phyloP scores from a whole-genome alignment of 2,888 invertebrate species.

The Nemapogon koenigi region DNA sequence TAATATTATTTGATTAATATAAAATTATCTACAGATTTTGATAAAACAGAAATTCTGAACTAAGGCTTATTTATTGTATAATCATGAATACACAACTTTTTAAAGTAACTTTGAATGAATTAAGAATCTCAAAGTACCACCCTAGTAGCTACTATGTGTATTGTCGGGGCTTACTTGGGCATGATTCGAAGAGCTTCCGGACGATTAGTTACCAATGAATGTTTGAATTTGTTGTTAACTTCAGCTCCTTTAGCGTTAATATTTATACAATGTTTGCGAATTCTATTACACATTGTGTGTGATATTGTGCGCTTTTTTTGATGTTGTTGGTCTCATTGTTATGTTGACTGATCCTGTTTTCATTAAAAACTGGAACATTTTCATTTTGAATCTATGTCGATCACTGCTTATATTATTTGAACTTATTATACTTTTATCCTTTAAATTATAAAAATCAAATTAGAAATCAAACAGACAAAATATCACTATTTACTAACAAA shows the following conservation, averaged over 20 bases:
- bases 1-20: too few relatives aligned
- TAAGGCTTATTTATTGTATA: too few relatives aligned
- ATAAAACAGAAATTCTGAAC: too few relatives aligned
- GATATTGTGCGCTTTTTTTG: constrained; percentile 30
- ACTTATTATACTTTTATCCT: too few relatives aligned
- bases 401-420: too few relatives aligned
- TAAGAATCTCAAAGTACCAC: constrained; percentile 31
- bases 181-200: constrained; percentile 52
- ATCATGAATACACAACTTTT: too few relatives aligned
- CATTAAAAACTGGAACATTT: constrained; percentile 7
- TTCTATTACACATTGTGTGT: constrained; percentile 60
- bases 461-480: too few relatives aligned
- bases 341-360: constrained; percentile 44
- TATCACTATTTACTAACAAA: too few relatives aligned
- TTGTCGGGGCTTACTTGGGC: constrained; percentile 46
- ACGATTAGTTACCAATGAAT: constrained; percentile 56
- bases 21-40: too few relatives aligned
- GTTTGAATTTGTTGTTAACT: constrained; percentile 62
- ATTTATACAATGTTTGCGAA: constrained; percentile 60
- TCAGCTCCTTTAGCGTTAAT: constrained; percentile 61
- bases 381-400: too few relatives aligned
- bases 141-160: constrained; percentile 33
- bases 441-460: too few relatives aligned
- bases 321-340: constrained; percentile 40
- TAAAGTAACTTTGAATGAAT: too few relatives aligned